Percentiles rank a stretch among this genome's conserved stretches.
Evolutionary conservation across 2,797 vertebrate species (phyloP).

Genomic region (Myiotriccus ornatus): DNA sequence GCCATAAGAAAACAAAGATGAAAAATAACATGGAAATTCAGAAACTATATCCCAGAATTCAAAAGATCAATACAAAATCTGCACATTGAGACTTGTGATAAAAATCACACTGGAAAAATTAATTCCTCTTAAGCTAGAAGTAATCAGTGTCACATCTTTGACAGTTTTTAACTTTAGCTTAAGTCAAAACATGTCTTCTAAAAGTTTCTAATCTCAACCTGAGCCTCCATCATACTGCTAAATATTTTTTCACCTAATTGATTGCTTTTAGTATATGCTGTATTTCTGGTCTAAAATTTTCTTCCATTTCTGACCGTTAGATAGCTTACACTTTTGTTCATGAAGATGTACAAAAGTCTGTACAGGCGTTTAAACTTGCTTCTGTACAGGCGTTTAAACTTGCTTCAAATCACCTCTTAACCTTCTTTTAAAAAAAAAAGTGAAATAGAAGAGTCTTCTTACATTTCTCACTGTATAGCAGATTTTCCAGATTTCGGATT

Average conservation of each 20-base stretch:
- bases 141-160: neutral
- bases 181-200: neutral
- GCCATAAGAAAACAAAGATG: neutral
- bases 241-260: neutral
- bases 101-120: neutral
- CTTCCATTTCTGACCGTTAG: neutral
- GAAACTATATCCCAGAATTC: neutral
- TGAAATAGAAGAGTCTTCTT: neutral
- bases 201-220: neutral
- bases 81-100: neutral
- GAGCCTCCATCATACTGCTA: neutral
- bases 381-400: neutral
- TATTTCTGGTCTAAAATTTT: constrained; percentile 1
- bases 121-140: neutral
- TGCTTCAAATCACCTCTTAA: neutral
- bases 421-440: neutral
- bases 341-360: accelerated
- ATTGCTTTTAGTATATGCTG: neutral
- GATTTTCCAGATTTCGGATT: neutral
- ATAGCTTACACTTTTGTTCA: neutral
- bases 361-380: neutral
- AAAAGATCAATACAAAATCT: neutral
- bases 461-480: neutral
- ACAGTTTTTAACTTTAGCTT: neutral
- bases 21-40: neutral